phyloP scores from a whole-genome alignment of 1,140 invertebrate genomes.

The Drosophila melanogaster region Release_6_plus_ISO1_MT NT_033777.3:15462501-15463000 shows the following conservation, averaged over 20 bases:
- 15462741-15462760: constrained; percentile 47
- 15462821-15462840: constrained; percentile 51
- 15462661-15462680: constrained; percentile 42
- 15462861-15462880: constrained; percentile 49
- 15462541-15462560: constrained; percentile 20
- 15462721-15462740: constrained; percentile 72
- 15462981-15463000: not conserved
- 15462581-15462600: constrained; percentile 1
- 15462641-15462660: constrained; percentile 40
- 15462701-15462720: constrained; percentile 68
- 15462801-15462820: constrained; percentile 59
- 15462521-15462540: constrained; percentile 27
- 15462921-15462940: not conserved
- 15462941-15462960: constrained; percentile 25
- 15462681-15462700: constrained; percentile 42
- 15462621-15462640: constrained; percentile 38
- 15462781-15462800: constrained; percentile 63
- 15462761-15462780: constrained; percentile 50
- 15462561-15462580: constrained; percentile 3
- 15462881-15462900: constrained; percentile 61
- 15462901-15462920: constrained; percentile 3
- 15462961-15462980: constrained; percentile 10
- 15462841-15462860: constrained; percentile 49
- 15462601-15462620: constrained; percentile 25
- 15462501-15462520: not conserved